Percentiles rank a stretch among this genome's conserved stretches.
Evolutionary conservation across 2,888 invertebrate species (phyloP).

Genomic region (Antheraea yamamai): DNA sequence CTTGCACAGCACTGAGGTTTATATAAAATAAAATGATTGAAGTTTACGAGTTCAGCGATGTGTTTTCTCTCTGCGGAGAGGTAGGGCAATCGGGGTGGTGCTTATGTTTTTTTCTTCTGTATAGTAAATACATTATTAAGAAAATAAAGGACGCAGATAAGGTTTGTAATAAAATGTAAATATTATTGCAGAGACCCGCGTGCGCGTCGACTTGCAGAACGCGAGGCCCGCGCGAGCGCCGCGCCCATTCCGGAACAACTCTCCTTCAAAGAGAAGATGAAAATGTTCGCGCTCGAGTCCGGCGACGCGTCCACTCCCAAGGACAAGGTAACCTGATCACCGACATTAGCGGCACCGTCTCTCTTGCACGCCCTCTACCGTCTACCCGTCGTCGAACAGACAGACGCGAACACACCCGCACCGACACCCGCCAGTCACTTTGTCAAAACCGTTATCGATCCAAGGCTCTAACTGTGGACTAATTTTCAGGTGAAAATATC

Average conservation of each 20-base stretch:
- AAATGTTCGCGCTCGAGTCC: constrained; percentile 98
- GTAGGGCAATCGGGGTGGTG: no score
- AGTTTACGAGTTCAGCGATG: no score
- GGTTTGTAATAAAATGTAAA: constrained; percentile 1
- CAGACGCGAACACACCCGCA: background rate
- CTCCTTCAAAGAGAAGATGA: constrained; percentile 99
- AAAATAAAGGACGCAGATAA: no score
- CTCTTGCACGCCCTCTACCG: background rate
- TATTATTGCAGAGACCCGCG: constrained; percentile 89
- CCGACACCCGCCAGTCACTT: background rate
- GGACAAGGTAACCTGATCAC: constrained; percentile 84
- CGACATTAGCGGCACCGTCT: constrained; percentile 1
- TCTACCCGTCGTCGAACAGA: background rate
- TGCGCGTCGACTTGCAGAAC: constrained; percentile 91
- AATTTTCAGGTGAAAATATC: constrained; percentile 91
- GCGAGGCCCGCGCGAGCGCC: constrained; percentile 85
- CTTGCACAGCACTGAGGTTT: no score
- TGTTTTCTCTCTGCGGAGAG: no score
- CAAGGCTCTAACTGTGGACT: constrained; percentile 9
- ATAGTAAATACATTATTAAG: no score
- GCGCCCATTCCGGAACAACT: constrained; percentile 93
- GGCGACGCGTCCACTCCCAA: constrained; percentile 96
- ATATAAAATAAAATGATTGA: no score
- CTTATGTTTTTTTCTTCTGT: no score
- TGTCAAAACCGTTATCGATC: background rate